Conservation (phyloP, 2,888 invertebrate genomes). For the Nematopogon swammerdamellus region DNA sequence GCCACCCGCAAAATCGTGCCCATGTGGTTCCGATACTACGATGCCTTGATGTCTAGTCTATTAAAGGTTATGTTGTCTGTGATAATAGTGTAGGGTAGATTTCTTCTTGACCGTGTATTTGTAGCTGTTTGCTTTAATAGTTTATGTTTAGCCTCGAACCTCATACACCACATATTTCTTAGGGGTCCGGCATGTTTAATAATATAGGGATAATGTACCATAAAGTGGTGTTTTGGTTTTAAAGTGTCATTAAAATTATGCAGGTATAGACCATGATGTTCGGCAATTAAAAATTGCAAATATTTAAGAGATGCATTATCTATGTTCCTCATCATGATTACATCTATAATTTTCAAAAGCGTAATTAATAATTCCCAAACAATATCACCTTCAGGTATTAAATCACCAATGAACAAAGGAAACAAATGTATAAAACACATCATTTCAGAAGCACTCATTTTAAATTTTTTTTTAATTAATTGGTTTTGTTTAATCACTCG, state of each 20-base stretch:
- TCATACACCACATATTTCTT: background rate
- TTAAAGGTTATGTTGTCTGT: no score
- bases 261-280: constrained; percentile 5
- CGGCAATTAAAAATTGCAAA: constrained; percentile 5
- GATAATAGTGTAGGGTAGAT: background rate
- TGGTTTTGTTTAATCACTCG: background rate
- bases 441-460: constrained; percentile 7
- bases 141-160: background rate
- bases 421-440: constrained; percentile 5
- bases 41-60: no score
- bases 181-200: background rate
- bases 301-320: constrained; percentile 3
- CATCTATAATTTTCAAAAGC: constrained; percentile 7
- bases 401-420: constrained; percentile 7
- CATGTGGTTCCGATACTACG: no score
- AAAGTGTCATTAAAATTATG: background rate
- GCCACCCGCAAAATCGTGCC: no score
- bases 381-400: constrained; percentile 5
- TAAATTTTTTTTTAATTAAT: constrained; percentile 7
- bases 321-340: constrained; percentile 4
- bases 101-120: background rate
- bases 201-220: background rate
- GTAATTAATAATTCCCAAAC: constrained; percentile 5
- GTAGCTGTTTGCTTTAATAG: background rate
- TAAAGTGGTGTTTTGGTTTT: background rate